A percentile compares a stretch with the other conserved stretches of the same genome.
phyloP scores from a whole-genome alignment of 2,888 invertebrate species.

The Aquatica leii region DNA sequence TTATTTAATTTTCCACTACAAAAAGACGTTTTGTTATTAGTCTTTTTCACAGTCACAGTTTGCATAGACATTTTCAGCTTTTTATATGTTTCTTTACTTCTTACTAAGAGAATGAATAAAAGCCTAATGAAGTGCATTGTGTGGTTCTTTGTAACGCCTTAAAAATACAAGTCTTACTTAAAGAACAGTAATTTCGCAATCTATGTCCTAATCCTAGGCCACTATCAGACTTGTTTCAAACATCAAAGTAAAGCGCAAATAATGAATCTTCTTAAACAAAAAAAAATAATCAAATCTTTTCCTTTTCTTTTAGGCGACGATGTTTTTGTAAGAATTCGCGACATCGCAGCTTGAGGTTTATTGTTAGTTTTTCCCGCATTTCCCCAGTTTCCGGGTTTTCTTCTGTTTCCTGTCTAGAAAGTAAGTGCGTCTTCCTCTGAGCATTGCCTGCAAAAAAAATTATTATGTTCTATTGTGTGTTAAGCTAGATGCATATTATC shows the following conservation, averaged over 20 bases:
- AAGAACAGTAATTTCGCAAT: slow-evolving; percentile 23
- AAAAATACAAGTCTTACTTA: slow-evolving; percentile 8
- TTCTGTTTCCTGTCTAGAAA: slow-evolving; percentile 47
- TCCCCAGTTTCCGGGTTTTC: slow-evolving; percentile 48
- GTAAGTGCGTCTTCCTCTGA: slow-evolving; percentile 30
- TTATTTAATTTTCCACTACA: too few species aligned
- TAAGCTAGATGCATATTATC: too few species aligned
- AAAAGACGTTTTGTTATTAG: too few species aligned
- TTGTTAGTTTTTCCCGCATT: slow-evolving; percentile 50
- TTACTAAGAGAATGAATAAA: background rate
- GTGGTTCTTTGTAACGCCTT: slow-evolving; percentile 15
- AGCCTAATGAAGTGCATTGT: slow-evolving; percentile 11
- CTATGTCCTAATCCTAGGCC: slow-evolving; percentile 28
- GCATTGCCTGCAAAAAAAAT: too few species aligned
- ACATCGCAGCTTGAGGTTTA: slow-evolving; percentile 50
- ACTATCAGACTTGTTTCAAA: slow-evolving; percentile 23
- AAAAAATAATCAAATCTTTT: slow-evolving; percentile 46
- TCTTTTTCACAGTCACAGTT: too few species aligned
- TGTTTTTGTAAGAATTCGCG: slow-evolving; percentile 46
- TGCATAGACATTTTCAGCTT: too few species aligned
- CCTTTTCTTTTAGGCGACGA: slow-evolving; percentile 38
- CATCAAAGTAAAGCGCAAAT: slow-evolving; percentile 45
- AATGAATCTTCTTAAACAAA: slow-evolving; percentile 40
- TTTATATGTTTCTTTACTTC: background rate
- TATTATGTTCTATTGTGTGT: too few species aligned